Conservation (phyloP, 2,797 vertebrate species). For the Schizopygopsis pylzovi region DNA sequence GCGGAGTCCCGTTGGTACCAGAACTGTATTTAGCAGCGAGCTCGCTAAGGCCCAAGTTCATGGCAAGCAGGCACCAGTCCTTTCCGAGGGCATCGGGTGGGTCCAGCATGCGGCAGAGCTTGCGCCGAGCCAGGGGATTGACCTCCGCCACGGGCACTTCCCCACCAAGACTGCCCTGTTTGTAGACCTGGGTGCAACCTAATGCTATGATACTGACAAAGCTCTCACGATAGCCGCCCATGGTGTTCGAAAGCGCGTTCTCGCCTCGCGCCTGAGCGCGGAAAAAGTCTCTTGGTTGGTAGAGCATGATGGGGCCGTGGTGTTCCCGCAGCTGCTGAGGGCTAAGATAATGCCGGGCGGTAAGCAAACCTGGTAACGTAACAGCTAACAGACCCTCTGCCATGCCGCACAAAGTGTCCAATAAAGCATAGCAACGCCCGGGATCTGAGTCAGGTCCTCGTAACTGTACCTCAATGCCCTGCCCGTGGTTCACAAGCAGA, state of each 20-base stretch:
- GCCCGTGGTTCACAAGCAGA: slow-evolving; percentile 94
- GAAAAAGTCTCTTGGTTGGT: slow-evolving; percentile 96
- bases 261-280: slow-evolving; percentile 91
- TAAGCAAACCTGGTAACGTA: slow-evolving; percentile 91
- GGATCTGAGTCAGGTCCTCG: slow-evolving; percentile 88
- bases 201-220: slow-evolving; percentile 94
- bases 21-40: slow-evolving; percentile 91
- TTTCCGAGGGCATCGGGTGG: slow-evolving; percentile 95
- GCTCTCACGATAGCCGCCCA: slow-evolving; percentile 96
- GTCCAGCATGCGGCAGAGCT: slow-evolving; percentile 94
- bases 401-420: slow-evolving; percentile 93
- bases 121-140: slow-evolving; percentile 87
- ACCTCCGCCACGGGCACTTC: slow-evolving; percentile 89
- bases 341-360: slow-evolving; percentile 93
- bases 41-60: slow-evolving; percentile 95
- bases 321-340: slow-evolving; percentile 95
- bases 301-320: slow-evolving; percentile 94
- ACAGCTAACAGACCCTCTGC: slow-evolving; percentile 91
- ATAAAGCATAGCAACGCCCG: slow-evolving; percentile 89
- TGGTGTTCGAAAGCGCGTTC: slow-evolving; percentile 91
- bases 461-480: slow-evolving; percentile 94
- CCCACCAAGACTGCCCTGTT: slow-evolving; percentile 87
- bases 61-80: slow-evolving; percentile 98
- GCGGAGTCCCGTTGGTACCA: slow-evolving; percentile 77
- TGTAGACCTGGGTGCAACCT: slow-evolving; percentile 91